Base-by-base conservation (phyloP, 2,797 vertebrate genomes). In the Bufotes viridis region DNA sequence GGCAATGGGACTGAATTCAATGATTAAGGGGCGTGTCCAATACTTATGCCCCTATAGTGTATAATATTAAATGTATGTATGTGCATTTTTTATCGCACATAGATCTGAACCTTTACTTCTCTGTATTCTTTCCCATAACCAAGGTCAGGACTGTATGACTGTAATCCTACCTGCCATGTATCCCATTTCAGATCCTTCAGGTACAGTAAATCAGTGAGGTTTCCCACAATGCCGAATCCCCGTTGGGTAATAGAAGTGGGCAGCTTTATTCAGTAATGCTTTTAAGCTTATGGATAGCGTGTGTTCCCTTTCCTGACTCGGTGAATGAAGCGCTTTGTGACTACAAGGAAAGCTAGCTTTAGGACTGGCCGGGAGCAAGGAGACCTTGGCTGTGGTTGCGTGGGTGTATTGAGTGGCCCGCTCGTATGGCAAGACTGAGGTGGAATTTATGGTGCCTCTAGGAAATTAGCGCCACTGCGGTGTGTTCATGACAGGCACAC, bases 401-500 rank as follows among this genome's bases (percentile, higher is more conserved):
- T 17, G 26, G 34, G 58, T 72, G 83, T 78, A 69, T 72, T 49
- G 74, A 72, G 81, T 55, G 88, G 57, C 74, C 51, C 14, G 20
- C 24, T 49, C 55, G 57, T 55, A 57, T 84, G 74, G 84, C 67
- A 82, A 49, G 24, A 22, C 74, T 70, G 53, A 83, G 63, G 84
- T 86, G 84, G 84, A 89, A 89, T 89, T 89, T 89, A 69, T 85
- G 61, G 81, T 60, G 85, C 81, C 84, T 84, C 74, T 74, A 79
- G 74, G 74, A 79, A 86, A 83, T 42, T 58, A n/a, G 55, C 79
- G 22, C 42, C 10, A 18, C 61, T 72, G 84, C 51, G 80, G 84
- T 67, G 72, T 72, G 88, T 89, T 74, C 85, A 87, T 89, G 88
- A 89, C 88, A 87, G 80, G 79, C 75, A 89, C 81, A 89, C 85